A percentile compares a stretch with the other conserved stretches of the same genome.
phyloP scores from a whole-genome alignment of 1,140 invertebrate species.

The Penaeus chinensis region DNA sequence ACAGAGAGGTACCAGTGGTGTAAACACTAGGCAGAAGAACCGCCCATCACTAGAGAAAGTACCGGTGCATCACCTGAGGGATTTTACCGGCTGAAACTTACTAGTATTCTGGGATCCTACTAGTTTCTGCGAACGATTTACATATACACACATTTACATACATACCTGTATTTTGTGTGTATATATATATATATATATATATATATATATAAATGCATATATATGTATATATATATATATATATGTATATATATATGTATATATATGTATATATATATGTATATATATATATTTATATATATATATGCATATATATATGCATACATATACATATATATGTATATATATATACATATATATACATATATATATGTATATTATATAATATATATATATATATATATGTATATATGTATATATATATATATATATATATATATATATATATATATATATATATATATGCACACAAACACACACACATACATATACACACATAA shows the following conservation, averaged over 20 bases:
- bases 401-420: background rate
- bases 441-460: conserved; percentile 34
- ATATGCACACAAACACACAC: conserved; percentile 10
- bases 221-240: conserved; percentile 36
- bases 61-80: no score
- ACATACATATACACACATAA: background rate
- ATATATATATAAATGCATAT: background rate
- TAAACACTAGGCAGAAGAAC: no score
- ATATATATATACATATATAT: no score
- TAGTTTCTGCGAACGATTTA: no score
- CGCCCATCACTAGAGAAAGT: no score
- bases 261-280: background rate
- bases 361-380: no score
- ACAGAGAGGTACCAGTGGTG: no score
- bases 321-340: no score
- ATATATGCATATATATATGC: background rate
- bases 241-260: conserved; percentile 24
- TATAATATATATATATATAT: no score
- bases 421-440: conserved; percentile 37
- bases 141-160: conserved; percentile 36
- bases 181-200: background rate
- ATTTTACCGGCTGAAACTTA: no score
- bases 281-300: no score
- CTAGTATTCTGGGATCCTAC: no score
- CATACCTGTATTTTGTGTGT: background rate